phyloP scores from a whole-genome alignment of 1,140 invertebrate species.

The Meloidogyne hapla region DNA sequence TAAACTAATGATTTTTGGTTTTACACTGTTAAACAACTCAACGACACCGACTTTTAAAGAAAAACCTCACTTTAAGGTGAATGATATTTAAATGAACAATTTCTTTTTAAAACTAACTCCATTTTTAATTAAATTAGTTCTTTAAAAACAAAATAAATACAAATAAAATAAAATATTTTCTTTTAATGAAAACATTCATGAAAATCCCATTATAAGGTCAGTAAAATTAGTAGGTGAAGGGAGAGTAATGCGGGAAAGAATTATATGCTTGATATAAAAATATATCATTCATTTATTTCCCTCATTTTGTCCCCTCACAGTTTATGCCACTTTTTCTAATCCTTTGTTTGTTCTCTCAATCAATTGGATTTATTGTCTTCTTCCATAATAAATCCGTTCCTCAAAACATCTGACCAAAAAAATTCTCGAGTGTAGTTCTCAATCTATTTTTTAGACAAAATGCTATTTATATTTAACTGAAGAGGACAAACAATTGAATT shows the following conservation, averaged over 20 bases:
- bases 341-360: slow-evolving; percentile 3
- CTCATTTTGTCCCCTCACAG: background rate
- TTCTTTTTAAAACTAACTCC: too few relatives aligned
- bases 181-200: background rate
- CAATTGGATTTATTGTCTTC: slow-evolving; percentile 3
- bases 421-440: background rate
- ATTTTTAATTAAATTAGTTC: too few relatives aligned
- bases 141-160: too few relatives aligned
- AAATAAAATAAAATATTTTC: too few relatives aligned
- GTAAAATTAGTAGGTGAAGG: background rate
- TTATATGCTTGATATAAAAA: background rate
- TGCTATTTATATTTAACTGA: background rate
- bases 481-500: slow-evolving; percentile 6
- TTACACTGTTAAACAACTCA: too few relatives aligned
- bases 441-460: background rate
- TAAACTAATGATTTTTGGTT: too few relatives aligned
- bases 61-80: too few relatives aligned
- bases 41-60: too few relatives aligned
- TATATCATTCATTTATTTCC: background rate
- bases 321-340: background rate
- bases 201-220: background rate
- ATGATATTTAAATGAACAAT: too few relatives aligned
- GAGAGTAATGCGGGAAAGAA: background rate
- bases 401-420: background rate
- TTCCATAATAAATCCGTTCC: background rate